Base-by-base conservation (phyloP, 2,113 vertebrate species). In the Indicator indicator region DNA sequence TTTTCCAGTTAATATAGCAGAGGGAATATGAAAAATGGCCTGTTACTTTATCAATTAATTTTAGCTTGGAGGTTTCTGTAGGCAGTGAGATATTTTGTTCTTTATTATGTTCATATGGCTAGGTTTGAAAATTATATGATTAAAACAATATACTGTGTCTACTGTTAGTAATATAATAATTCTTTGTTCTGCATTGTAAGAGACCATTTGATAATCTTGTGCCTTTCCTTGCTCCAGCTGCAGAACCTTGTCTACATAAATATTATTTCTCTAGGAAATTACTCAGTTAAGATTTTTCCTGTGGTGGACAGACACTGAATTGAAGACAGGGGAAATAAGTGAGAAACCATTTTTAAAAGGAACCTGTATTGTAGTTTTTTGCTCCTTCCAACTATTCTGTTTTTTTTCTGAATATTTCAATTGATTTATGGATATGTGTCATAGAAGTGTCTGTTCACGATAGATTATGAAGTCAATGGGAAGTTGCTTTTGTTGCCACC, bases 361-460 rank as follows among this genome's bases (percentile, higher is more conserved):
- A 93, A 52, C 11, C 9, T 20, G 6, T 67, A 40, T 28, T 65
- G 75, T 54, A 11, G 0, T 88, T 96, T 93, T 94, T 54, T 75
- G 64, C 33, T 72, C 33, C 63, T 93, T 97, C 91, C 82, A 95
- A 88, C 82, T 83, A 69, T 88, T 94, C 86, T 82, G n/a, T 89
- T 88, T 96, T 71, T 88, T 94, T 88, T 80, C 63, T 78, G 67
- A 90, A 75, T 89, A 56, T 88, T 83, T 86, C 83, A 92, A 78
- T 88, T 83, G 82, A 93, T 84, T 36, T 87, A 78, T 89, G 91
- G 32, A 32, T 89, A 16, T 55, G 36, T 78, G 26, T 90, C 71
- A 62, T 96, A 89, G 93, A 96, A 78, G 46, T 56, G 67, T 88
- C 62, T 48, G 32, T 24, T 90, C 95, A 69, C 90, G 80, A 95